Evolutionary conservation across 2,797 vertebrate species (phyloP), one percentile per base, ranked within the genome.

Genomic region (Gadopsis marmoratus): DNA sequence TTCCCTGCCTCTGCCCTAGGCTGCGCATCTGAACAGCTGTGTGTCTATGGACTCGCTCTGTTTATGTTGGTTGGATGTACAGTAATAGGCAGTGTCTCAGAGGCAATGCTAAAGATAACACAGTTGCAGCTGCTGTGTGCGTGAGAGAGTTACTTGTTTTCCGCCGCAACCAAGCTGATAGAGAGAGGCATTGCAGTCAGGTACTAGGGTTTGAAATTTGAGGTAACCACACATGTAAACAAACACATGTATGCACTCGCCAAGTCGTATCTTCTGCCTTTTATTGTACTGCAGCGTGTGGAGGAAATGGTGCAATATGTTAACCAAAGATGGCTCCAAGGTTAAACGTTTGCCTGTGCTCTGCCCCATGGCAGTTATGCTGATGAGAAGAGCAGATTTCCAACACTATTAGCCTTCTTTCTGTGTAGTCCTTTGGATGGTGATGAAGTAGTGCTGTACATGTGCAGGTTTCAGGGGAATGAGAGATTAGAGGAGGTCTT

Each of bases 281-380:
- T 61, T 71, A 64, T 74, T 80, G 56, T 71, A 39, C 78, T 67
- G 83, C 81, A 79, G 77, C 39, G n/a, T 51, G 47, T 73, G 70
- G 66, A 54, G 21, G 23, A 78, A 78, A 77, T 84, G 76, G 63
- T 71, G 76, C 79, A 80, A 79, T 76, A 59, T 78, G 69, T 87
- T 79, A 77, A 79, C 81, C 55, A 78, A 76, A 87, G 67, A 61
- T 61, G 16, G 56, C 72, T 78, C 64, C 88, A 88, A 92, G 90
- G 88, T 93, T 87, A 91, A 89, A 83, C 33, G 56, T 84, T 85
- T 86, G 80, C 79, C 81, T 61, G 63, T 73, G 58, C 62, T 65
- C 71, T 67, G 53, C 55, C 35, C 58, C 70, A 47, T 83, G 81
- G 45, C 74, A 39, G 64, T 78, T 59, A 63, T 55, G 62, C 68